Evolutionary conservation across 2,888 invertebrate genomes (phyloP), one percentile per base, ranked within the genome.

Genomic region (Caenorhabditis sp.): DNA sequence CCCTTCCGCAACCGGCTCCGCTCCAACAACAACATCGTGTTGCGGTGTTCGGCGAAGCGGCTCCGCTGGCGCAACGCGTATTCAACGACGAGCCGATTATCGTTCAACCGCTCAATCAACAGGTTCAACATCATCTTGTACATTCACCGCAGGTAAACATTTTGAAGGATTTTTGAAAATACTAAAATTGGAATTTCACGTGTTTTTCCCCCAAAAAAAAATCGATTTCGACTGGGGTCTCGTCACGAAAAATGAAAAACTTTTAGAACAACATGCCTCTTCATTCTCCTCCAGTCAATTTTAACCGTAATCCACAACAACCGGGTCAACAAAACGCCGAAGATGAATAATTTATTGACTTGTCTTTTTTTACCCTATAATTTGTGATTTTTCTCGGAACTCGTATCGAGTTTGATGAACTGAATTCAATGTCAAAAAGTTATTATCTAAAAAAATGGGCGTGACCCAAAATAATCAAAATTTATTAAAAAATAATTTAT

Each of bases 1-100:
- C 89, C 21, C 87, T 89, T 10, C 89, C 89, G 0, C 89, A 89
- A 81, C 80, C 80, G 1, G 81, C 80, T 21, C 80, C 88, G n/a
- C 69, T 77, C n/a, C 71, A 76, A 59, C 73, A 73, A 60, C 68
- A 73, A 36, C 66, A 74, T 54, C 62, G 69, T 4, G 72, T 67
- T 6, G 72, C 65, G 27, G 72, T 72, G 1, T 73, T 73, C 37
- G 68, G 68, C 62, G 72, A 73, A 54, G 72, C 72, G 23, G 72
- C 72, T 19, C 72, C 67, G 1, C 58, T 73, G 3, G 49, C 49
- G 17, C 57, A 26, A 2, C 57, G 66, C 21, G 62, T 62, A n/a
- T 66, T 66, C 54, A 66, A 70, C 27, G 65, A 70, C 19, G 23
- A n/a, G n/a, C n/a, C 23, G 8, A 21, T 12, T 14, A 24, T 58